Conservation (phyloP, 2,888 invertebrate species). For the Monopis laevigella region DNA sequence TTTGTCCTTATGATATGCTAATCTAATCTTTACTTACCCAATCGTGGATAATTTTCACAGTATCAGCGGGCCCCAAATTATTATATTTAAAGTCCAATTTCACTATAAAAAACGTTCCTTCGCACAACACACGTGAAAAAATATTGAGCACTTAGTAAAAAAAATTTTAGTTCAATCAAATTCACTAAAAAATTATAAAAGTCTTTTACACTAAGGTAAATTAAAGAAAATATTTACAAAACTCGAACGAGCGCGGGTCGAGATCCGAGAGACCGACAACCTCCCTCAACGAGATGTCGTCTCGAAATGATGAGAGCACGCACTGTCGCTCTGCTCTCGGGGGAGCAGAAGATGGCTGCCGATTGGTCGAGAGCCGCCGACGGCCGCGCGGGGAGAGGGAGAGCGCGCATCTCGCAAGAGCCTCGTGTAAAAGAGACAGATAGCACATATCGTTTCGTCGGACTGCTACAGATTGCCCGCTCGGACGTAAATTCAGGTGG, state of each 20-base stretch:
- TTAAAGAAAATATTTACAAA: slow-evolving; percentile 24
- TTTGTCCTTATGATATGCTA: slow-evolving; percentile 6
- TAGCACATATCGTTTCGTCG: slow-evolving; percentile 46
- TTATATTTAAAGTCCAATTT: slow-evolving; percentile 42
- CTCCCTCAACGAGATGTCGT: slow-evolving; percentile 61
- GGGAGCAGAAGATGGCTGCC: slow-evolving; percentile 63
- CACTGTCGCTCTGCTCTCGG: slow-evolving; percentile 65
- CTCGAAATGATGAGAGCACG: slow-evolving; percentile 64
- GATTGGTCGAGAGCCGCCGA: slow-evolving; percentile 58
- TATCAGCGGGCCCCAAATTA: slow-evolving; percentile 44
- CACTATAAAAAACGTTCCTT: slow-evolving; percentile 27
- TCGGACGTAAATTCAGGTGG: slow-evolving; percentile 48
- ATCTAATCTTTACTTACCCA: slow-evolving; percentile 65
- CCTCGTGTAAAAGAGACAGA: slow-evolving; percentile 46
- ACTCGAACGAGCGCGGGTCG: slow-evolving; percentile 27
- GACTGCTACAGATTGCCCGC: slow-evolving; percentile 48
- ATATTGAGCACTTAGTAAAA: slow-evolving; percentile 36
- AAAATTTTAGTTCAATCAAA: too few species aligned
- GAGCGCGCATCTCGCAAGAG: slow-evolving; percentile 48
- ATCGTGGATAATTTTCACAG: slow-evolving; percentile 61
- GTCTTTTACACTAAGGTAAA: slow-evolving; percentile 26
- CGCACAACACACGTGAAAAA: slow-evolving; percentile 42
- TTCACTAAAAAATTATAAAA: slow-evolving; percentile 4
- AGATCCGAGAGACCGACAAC: slow-evolving; percentile 40
- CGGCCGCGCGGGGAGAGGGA: slow-evolving; percentile 50